Conservation (phyloP, 2,888 invertebrate species). For the Microplitis manilae region DNA sequence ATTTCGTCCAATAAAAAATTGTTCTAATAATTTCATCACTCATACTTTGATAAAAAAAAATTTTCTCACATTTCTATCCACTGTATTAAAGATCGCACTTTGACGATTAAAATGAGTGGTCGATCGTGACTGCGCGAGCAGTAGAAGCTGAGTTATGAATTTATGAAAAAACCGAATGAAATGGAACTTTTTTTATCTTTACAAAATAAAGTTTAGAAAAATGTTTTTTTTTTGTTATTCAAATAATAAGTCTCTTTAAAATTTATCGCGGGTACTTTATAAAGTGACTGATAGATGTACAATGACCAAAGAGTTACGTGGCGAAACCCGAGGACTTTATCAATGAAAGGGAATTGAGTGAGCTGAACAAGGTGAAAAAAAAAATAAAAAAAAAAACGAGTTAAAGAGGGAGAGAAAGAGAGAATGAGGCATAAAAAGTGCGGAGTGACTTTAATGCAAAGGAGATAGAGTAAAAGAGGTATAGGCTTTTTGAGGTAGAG, state of each 20-base stretch:
- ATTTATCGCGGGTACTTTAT: not conserved
- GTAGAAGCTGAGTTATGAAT: not conserved
- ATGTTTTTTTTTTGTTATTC: not conserved
- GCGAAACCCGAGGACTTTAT: not conserved
- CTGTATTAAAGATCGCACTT: not conserved
- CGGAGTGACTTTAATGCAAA: not conserved
- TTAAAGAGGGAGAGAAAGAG: slow-evolving; percentile 1
- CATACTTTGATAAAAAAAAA: too few species aligned
- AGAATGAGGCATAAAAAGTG: not conserved
- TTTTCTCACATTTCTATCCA: not conserved
- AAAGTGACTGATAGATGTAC: not conserved
- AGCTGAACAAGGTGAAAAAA: not conserved
- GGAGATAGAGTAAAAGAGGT: not conserved
- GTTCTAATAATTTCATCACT: too few species aligned
- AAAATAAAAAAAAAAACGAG: not conserved
- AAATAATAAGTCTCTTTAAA: not conserved
- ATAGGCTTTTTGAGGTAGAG: not conserved
- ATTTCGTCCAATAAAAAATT: too few species aligned
- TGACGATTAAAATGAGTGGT: not conserved
- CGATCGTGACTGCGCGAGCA: not conserved
- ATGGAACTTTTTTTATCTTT: not conserved
- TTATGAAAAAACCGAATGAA: not conserved
- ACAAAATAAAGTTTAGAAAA: not conserved
- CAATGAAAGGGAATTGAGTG: not conserved
- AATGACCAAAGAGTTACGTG: slow-evolving; percentile 2